Conservation (phyloP, 2,888 invertebrate genomes). For the Griposia aprilina region DNA sequence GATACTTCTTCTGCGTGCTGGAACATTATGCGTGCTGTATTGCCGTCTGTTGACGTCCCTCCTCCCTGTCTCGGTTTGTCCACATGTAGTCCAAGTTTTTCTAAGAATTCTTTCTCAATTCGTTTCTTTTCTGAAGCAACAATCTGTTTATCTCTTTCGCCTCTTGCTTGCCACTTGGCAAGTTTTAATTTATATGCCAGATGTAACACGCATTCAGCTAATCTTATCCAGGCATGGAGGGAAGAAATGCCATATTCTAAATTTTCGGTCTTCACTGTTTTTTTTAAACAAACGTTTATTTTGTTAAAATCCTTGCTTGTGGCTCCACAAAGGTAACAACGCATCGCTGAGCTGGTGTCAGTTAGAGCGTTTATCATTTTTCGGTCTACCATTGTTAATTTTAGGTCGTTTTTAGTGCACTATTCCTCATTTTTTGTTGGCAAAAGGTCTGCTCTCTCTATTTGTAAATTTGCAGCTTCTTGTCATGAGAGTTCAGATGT, state of each 20-base stretch:
- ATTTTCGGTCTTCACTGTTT: conserved; percentile 21
- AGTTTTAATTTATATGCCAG: conserved; percentile 27
- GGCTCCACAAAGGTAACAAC: conserved; percentile 37
- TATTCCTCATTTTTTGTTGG: no score
- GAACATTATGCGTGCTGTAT: conserved; percentile 40
- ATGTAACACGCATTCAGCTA: conserved; percentile 23
- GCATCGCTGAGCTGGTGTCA: conserved; percentile 47
- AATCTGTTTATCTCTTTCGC: conserved; percentile 30
- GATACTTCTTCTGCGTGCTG: conserved; percentile 35
- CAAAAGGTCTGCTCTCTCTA: no score
- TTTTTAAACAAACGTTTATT: conserved; percentile 18
- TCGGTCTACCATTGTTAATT: conserved; percentile 45
- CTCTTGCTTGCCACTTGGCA: conserved; percentile 29
- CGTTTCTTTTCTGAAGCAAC: conserved; percentile 39
- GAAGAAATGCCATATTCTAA: conserved; percentile 40
- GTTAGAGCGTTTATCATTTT: conserved; percentile 58
- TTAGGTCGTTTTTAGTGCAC: no score
- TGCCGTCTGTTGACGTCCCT: conserved; percentile 46
- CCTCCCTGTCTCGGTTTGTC: conserved; percentile 42
- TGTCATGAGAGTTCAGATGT: conserved; percentile 31
- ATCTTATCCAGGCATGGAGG: conserved; percentile 50
- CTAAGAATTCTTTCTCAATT: conserved; percentile 29
- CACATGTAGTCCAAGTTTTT: conserved; percentile 39
- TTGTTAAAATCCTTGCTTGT: conserved; percentile 26
- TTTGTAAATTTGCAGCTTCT: conserved; percentile 20